Evolutionary conservation across 1,140 invertebrate species (phyloP).

Genomic region (Phthorimaea operculella): DNA sequence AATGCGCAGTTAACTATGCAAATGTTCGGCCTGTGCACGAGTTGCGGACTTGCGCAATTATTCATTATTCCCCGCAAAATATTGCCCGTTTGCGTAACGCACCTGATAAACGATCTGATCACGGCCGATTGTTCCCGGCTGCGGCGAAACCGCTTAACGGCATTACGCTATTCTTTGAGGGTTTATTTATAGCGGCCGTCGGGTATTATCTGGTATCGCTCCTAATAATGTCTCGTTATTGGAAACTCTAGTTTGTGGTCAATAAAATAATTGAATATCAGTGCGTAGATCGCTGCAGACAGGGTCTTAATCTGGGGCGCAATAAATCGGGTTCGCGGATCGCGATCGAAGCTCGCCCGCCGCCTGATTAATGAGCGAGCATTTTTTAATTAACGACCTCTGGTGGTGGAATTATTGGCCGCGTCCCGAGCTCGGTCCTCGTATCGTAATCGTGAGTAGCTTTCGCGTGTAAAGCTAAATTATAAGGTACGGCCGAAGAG

Average conservation of each 20-base stretch:
- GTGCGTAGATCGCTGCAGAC: slow-evolving; percentile 12
- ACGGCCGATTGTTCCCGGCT: slow-evolving; percentile 14
- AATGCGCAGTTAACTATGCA: slow-evolving; percentile 35
- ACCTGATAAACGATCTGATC: slow-evolving; percentile 17
- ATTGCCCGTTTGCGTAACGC: slow-evolving; percentile 15
- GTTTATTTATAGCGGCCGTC: slow-evolving; percentile 12
- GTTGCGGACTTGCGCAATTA: slow-evolving; percentile 14
- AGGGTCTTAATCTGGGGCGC: slow-evolving; percentile 29
- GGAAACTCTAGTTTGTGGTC: slow-evolving; percentile 13
- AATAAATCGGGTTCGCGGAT: slow-evolving; percentile 34
- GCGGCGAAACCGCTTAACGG: slow-evolving; percentile 10
- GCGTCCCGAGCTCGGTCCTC: neutral
- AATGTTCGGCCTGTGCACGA: slow-evolving; percentile 17
- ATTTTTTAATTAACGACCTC: slow-evolving; percentile 41
- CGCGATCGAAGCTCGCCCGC: slow-evolving; percentile 23
- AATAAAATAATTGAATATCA: slow-evolving; percentile 26
- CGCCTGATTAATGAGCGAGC: slow-evolving; percentile 38
- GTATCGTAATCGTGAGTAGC: slow-evolving; percentile 8
- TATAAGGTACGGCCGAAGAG: slow-evolving; percentile 29
- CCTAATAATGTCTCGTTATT: slow-evolving; percentile 23
- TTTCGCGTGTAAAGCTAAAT: slow-evolving; percentile 31
- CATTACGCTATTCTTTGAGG: slow-evolving; percentile 14
- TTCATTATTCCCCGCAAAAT: slow-evolving; percentile 14
- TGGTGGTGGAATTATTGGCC: slow-evolving; percentile 14
- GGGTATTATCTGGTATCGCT: slow-evolving; percentile 10